Percentiles rank a stretch among this genome's conserved stretches.
Conservation (phyloP, 2,797 vertebrate genomes). For the Mus minutoides region DNA sequence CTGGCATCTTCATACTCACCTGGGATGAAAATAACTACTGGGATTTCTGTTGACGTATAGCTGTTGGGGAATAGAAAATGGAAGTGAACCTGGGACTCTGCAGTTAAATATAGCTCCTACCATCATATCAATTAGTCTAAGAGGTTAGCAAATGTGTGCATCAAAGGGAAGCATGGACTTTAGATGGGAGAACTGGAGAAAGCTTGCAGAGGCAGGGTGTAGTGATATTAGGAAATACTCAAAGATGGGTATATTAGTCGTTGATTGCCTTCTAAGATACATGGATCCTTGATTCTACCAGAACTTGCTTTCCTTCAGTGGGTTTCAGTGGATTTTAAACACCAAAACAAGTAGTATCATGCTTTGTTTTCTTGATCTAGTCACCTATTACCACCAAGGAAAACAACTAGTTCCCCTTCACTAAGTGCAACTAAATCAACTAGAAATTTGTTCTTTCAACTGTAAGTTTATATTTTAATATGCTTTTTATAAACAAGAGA, state of each 20-base stretch:
- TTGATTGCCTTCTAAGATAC: neutral
- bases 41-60: neutral
- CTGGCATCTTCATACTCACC: neutral
- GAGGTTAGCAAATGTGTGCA: neutral
- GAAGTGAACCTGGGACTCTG: neutral
- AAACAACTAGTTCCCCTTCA: neutral
- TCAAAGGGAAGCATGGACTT: neutral
- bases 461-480: neutral
- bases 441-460: neutral
- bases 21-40: neutral
- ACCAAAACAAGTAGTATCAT: neutral
- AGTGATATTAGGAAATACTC: neutral
- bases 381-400: neutral
- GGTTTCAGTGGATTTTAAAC: neutral
- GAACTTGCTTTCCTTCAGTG: neutral
- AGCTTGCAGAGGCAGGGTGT: neutral
- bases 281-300: neutral
- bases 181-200: neutral
- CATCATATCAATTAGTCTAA: neutral
- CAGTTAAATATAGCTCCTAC: slow-evolving; percentile 6
- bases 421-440: neutral
- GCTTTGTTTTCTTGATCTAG: neutral
- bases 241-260: neutral
- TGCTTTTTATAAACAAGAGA: neutral
- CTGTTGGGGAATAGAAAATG: neutral